Base-by-base conservation (phyloP, 2,113 vertebrate genomes). In the Psittacula cyanocephala region DNA sequence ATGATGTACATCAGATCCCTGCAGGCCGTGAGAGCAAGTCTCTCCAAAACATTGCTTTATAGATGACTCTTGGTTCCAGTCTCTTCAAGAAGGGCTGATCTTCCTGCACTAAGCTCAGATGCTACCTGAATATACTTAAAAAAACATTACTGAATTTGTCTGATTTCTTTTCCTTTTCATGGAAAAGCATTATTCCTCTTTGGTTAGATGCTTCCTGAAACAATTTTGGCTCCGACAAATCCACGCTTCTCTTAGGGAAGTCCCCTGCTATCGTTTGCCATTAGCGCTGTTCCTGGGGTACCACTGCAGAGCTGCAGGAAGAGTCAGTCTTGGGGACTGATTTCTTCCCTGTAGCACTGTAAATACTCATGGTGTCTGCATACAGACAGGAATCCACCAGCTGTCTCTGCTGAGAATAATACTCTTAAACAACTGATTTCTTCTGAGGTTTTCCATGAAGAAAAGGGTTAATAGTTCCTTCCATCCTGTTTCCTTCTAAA, bases 251-350 rank as follows among this genome's bases (percentile, higher is more conserved):
- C 43, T 33, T 52, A 62, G n/a, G 31, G 74, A 50, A 25, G 25
- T 65, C 16, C 28, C 67, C 70, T 76, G 44, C 88, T 93, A 47
- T 79, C 52, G 5, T 65, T 68, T 95, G 53, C 89, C 65, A 62
- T 9, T 68, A 81, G 84, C 22, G 20, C 9, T 18, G 1, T 44
- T 95, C 72, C 81, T 89, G 75, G 74, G 80, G 50, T 55, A 37
- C 46, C 3, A 3, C 49, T 72, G 80, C 70, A 1, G 13, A 62
- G 23, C 77, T 43, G 65, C 52, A 69, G 78, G 55, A 69, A 43
- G 35, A 35, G 24, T 57, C 79, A 69, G 31, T 33, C 19, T 68
- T 2, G 0, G 82, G 82, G 67, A 7, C 52, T 71, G 37, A 52
- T 87, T 89, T 85, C 77, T 72, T 72, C 62, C 53, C 41, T 29